Percentiles rank a stretch among this genome's conserved stretches.
Evolutionary conservation across 2,797 vertebrate genomes (phyloP).

Genomic region (Galagoides demidoff): DNA sequence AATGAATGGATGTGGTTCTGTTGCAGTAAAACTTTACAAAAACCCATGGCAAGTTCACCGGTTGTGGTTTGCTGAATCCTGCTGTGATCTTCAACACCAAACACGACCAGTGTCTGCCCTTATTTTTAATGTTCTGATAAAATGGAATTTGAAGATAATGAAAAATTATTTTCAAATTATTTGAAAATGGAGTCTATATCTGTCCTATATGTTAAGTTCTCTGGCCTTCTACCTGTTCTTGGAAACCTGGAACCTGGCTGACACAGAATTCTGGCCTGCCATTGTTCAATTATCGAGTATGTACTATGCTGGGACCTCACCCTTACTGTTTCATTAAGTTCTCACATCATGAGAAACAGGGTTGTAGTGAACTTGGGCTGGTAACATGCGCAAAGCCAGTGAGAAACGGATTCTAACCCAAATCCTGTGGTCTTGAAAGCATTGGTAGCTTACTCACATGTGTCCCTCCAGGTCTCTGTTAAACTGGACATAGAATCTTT

Average conservation of each 20-base stretch:
- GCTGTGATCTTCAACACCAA: background rate
- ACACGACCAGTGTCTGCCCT: background rate
- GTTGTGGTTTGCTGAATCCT: background rate
- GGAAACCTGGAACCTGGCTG: background rate
- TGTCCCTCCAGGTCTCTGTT: background rate
- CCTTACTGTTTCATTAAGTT: background rate
- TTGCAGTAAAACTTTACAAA: background rate
- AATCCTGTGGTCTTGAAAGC: background rate
- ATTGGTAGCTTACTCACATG: too few species aligned
- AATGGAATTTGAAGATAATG: background rate
- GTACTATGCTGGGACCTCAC: background rate
- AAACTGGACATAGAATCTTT: background rate
- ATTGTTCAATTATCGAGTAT: background rate
- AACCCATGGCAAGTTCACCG: background rate
- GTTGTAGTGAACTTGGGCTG: background rate
- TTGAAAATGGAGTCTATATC: background rate
- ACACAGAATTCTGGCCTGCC: background rate
- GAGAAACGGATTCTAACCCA: background rate
- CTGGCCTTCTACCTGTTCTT: background rate
- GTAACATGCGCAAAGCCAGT: background rate
- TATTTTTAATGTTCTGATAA: background rate
- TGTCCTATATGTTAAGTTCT: background rate
- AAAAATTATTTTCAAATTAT: background rate
- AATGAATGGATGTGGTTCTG: background rate
- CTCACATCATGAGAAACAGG: background rate